Evolutionary conservation across 2,113 vertebrate genomes (phyloP).

Genomic region (Anguilla japonica): DNA sequence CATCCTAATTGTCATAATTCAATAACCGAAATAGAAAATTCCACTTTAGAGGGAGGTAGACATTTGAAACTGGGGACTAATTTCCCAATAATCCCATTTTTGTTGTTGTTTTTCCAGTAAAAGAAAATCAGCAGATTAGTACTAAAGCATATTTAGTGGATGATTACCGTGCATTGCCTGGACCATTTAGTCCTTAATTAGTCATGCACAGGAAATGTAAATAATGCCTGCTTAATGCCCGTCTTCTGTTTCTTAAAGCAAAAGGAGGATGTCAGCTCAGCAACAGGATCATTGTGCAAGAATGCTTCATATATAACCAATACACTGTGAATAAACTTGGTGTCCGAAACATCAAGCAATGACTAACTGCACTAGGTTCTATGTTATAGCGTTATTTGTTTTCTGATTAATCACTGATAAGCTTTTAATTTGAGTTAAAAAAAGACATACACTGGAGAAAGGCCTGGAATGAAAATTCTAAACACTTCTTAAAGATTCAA

Average conservation of each 20-base stretch:
- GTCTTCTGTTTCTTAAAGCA: background rate
- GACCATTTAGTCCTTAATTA: background rate
- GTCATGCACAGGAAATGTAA: background rate
- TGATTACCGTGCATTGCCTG: background rate
- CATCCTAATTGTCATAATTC: too few relatives aligned
- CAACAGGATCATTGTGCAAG: background rate
- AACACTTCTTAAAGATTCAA: background rate
- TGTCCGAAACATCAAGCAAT: background rate
- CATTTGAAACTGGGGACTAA: too few relatives aligned
- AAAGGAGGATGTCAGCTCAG: background rate
- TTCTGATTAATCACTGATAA: background rate
- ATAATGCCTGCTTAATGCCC: background rate
- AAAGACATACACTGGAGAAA: background rate
- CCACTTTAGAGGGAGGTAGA: too few relatives aligned
- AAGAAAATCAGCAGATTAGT: background rate
- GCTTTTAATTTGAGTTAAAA: background rate
- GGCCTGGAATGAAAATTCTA: background rate
- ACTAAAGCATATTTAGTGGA: too few relatives aligned
- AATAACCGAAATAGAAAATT: too few relatives aligned
- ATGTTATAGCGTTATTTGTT: background rate
- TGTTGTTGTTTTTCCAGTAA: too few relatives aligned
- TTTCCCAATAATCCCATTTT: too few relatives aligned
- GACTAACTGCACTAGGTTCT: background rate
- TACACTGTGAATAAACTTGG: too few relatives aligned
- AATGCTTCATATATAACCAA: background rate